Base-by-base conservation (phyloP, 2,797 vertebrate species). In the Lutjanus campechanus region DNA sequence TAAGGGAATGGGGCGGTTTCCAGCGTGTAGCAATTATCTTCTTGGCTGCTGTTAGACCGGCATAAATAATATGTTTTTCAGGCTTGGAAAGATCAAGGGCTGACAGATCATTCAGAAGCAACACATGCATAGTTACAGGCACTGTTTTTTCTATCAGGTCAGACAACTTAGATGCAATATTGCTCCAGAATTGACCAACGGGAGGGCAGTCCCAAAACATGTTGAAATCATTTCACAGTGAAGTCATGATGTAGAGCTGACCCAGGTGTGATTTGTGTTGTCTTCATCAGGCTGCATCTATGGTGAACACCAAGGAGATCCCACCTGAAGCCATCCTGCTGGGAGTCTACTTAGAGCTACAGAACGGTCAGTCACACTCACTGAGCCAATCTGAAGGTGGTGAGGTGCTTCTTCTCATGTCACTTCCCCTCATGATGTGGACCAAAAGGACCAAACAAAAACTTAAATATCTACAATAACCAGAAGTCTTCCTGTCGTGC, bases 321-420 rank as follows among this genome's bases (percentile, higher is more conserved):
- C 98, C 98, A 22, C 98, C 98, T 0, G 98, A 99, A 91, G 98
- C 98, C 58, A 99, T 99, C 88, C 91, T 99, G 72, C 85, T 99
- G 87, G 98, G 97, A 0, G 98, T 99, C 5, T 99, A 99, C 88
- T 93, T 99, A 13, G 98, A 99, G 82, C 95, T 99, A 67, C 98
- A 99, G 91, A 99, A 99, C 0, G 98, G 98, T 99, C 80, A 81
- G 90, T 51, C 0, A 64, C 58, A 43, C 69, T 12, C 29, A 43
- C 50, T 25, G 12, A 61, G 8, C 2, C 19, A 16, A 2, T 16
- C 10, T 63, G 15, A 71, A 69, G 25, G 11, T 22, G 12, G 22
- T 61, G 9, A 51, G 19, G 22, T 43, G 10, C 15, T 46, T 40
- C 11, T 15, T 65, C 46, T 36, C 5, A 49, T 68, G 15, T 47